These are phyloP conservation scores for Ophion obscuratus DNA, from an alignment of 2,888 invertebrate species.

Conservation along the genomic window DNA sequence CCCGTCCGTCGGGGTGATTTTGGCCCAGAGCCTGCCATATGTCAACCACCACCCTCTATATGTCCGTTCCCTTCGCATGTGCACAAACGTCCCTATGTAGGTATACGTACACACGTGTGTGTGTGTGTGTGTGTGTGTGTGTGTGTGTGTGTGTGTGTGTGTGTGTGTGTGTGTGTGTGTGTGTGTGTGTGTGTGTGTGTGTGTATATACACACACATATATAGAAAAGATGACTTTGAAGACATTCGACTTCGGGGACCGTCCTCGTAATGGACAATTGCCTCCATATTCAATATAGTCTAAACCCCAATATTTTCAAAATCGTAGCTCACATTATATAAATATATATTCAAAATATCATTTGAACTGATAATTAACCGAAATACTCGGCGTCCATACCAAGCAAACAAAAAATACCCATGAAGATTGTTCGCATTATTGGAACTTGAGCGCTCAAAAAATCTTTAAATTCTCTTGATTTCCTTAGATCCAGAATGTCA, in stretches of 20 bases:
- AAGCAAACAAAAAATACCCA: no score
- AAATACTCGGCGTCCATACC: no score
- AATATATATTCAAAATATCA: background rate
- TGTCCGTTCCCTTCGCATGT: slow-evolving; percentile 57
- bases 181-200: no score
- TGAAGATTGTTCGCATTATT: no score
- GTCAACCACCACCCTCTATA: slow-evolving; percentile 78
- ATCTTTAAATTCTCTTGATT: no score
- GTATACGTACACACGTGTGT: slow-evolving; percentile 3
- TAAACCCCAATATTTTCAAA: background rate
- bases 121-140: no score
- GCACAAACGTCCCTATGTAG: slow-evolving; percentile 7
- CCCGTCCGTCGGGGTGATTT: slow-evolving; percentile 78
- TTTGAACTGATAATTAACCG: no score
- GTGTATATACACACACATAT: no score
- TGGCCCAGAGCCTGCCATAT: slow-evolving; percentile 80
- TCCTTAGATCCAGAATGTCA: background rate
- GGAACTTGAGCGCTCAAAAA: no score
- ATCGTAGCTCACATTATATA: background rate
- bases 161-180: no score
- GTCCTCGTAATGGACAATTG: background rate
- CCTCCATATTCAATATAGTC: background rate
- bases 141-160: no score
- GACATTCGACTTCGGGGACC: background rate
- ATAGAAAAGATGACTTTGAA: background rate